Conservation (phyloP, 2,888 invertebrate species). For the Agriopis aurantiaria region DNA sequence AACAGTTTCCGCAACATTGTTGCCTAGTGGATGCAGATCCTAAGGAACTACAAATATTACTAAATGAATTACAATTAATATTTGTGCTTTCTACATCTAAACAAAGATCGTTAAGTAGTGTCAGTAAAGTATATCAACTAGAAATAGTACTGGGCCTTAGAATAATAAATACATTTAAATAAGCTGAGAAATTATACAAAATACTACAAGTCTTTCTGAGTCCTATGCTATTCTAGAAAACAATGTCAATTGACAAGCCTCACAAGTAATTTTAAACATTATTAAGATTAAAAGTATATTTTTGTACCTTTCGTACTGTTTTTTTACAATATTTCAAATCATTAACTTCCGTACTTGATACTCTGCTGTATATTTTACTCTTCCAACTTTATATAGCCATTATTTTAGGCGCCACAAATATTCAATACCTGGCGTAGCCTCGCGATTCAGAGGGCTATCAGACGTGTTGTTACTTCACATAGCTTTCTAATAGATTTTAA, state of each 20-base stretch:
- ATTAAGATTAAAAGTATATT: neutral
- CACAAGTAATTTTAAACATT: neutral
- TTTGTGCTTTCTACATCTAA: neutral
- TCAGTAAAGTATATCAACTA: neutral
- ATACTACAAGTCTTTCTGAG: neutral
- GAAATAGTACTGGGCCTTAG: slow-evolving; percentile 4
- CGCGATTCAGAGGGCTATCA: neutral
- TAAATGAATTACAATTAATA: neutral
- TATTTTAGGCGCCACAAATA: slow-evolving; percentile 30
- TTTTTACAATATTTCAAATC: no score
- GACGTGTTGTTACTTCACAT: neutral
- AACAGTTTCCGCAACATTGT: neutral
- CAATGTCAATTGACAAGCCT: neutral
- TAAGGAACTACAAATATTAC: neutral
- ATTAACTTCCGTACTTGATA: no score
- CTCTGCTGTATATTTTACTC: neutral
- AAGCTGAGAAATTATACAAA: neutral
- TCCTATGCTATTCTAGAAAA: neutral
- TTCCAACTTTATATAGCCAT: neutral
- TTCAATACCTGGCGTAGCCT: neutral
- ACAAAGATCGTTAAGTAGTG: neutral
- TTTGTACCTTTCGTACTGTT: no score
- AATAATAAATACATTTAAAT: slow-evolving; percentile 1
- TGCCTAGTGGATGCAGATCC: neutral
- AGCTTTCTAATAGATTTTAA: slow-evolving; percentile 6